Evolutionary conservation across 2,113 vertebrate species (phyloP), one percentile per base, ranked within the genome.

Genomic region (Dicerorhinus sumatrensis): DNA sequence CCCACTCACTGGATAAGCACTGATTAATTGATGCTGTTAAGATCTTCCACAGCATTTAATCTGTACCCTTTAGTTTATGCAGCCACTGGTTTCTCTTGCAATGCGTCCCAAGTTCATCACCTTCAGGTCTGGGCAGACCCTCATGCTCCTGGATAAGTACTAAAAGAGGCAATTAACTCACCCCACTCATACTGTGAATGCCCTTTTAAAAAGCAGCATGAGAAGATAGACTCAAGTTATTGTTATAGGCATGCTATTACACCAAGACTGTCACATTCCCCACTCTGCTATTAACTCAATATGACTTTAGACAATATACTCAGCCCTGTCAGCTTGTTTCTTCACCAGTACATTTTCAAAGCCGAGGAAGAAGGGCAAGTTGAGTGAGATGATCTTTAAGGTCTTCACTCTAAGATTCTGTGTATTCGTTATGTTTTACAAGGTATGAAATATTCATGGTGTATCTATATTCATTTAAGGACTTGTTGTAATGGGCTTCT

Each of bases 131-230:
- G 12, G 62, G 60, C 60, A 81, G 21, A 18, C 33, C 63, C 33
- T 89, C 14, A 72, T 56, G 72, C 33, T 80, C 69, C 27, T 72
- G 21, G 65, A 29, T 75, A 93, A 97, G 82, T 88, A 97, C 72
- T 94, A 89, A 75, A 75, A 94, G 48, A 67, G 72, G 48, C 29
- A 75, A 65, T 93, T 96, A 91, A 89, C 16, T 82, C 85, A 89
- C 79, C 60, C 56, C 77, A 80, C n/a, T 89, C 77, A 48, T 65
- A 91, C 81, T 42, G 14, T 80, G 82, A 93, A 67, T 79, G 33
- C 21, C 83, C 39, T 91, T 96, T 82, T 79, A 39, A 75, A 91
- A 56, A 72, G 29, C 58, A 75, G 39, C 86, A 13, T 60, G 73
- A 63, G 62, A 93, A 69, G 42, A 92, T 36, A 70, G 77, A 83